These are phyloP conservation scores for Microctonus hyperodae DNA, from an alignment of 2,888 invertebrate species.

Conservation along the genomic window DNA sequence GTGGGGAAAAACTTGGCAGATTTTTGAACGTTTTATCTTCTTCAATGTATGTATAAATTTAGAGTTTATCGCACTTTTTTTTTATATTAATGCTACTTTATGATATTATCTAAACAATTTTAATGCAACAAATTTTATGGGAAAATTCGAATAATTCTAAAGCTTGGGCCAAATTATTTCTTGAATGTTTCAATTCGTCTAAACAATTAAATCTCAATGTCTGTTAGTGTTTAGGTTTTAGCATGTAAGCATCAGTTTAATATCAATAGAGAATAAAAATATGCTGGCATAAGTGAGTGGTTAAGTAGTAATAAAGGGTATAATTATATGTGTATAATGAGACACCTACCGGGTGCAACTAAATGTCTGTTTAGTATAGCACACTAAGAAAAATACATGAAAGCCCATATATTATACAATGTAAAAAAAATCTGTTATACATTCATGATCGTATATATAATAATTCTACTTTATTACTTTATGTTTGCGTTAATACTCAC, in stretches of 20 bases:
- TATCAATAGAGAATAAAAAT: neutral
- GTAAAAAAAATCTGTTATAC: slow-evolving; percentile 4
- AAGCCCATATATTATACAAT: neutral
- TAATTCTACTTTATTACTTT: slow-evolving; percentile 9
- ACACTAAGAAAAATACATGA: neutral
- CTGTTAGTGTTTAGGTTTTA: neutral
- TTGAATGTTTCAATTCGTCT: neutral
- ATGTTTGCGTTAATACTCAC: slow-evolving; percentile 5
- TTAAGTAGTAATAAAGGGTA: neutral
- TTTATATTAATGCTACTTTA: neutral
- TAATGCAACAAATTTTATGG: no score
- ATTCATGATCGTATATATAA: slow-evolving; percentile 4
- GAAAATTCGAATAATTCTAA: neutral
- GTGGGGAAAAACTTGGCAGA: neutral
- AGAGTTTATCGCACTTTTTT: neutral
- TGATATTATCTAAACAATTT: neutral
- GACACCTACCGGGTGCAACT: slow-evolving; percentile 1
- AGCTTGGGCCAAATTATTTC: neutral
- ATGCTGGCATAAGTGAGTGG: neutral
- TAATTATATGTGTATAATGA: neutral
- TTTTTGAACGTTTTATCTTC: slow-evolving; percentile 2
- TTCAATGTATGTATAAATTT: neutral
- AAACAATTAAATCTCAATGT: neutral
- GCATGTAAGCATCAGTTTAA: no score
- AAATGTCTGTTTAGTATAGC: slow-evolving; percentile 14